Base-by-base conservation (phyloP, 2,888 invertebrate genomes). In the Cecidostiba fungosa region DNA sequence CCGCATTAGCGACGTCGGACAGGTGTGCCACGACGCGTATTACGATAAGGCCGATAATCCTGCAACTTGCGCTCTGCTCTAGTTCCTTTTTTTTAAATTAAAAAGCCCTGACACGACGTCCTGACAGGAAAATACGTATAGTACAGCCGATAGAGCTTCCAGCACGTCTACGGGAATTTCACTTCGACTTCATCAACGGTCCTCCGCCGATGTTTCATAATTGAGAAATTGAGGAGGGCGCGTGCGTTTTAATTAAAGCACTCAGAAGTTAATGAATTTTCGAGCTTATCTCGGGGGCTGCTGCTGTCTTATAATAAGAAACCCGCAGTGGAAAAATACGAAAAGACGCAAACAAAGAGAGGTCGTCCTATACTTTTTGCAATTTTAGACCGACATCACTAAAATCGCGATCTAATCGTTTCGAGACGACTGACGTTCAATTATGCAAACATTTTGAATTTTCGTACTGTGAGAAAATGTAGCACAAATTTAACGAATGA, bases 1-100 rank as follows among this genome's bases (percentile, higher is more conserved):
- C 82, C 77, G 77, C 62, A 78, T 87, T 87, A 85, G 23, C 66
- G 8, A 59, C 77, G 66, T 76, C 69, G 50, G 69, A 77, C 70
- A 78, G 43, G 32, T 76, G 32, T 76, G 85, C 66, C 83, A 66
- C 32, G 19, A 16, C 26, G 69, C 19, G 43, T 32, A 79, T 70
- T 69, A 79, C n/a, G 47, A 77, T 77, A 77, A 77, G 62, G 19
- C 26, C 62, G 76, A 19, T 76, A 54, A 76, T 8, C 36, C 77
- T 10, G 23, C 59, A 29, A 12, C 36, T 29, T 3, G 14, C 66
- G 26, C 66, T 66, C 5, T n/a, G 54, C 54, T 50, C 36, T 36
- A 14, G 66, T 77, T 59, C 77, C 12, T 50, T 69, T 79, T 54
- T 43, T n/a, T n/a, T n/a, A n/a, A 32, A 77, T 59, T 59, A 59